Evolutionary conservation across 2,113 vertebrate species (phyloP), one percentile per base, ranked within the genome.

Genomic region (Orthonyx spaldingii): DNA sequence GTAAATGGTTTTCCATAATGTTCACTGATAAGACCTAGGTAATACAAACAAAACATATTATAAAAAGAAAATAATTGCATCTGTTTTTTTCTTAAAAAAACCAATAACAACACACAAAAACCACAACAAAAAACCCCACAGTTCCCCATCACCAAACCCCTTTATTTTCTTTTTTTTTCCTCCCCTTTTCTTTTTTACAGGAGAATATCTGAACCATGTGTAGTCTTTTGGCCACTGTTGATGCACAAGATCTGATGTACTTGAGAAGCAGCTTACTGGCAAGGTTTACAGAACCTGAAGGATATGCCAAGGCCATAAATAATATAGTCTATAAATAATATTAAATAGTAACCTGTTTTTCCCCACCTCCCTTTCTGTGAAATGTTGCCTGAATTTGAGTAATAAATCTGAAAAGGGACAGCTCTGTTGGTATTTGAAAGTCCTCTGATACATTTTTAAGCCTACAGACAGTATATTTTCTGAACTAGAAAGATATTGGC

Each of bases 271-370:
- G 65, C 37, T 92, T 93, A 71, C 11, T 79, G 89, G 64, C 76
- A 94, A 91, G 79, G 70, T 95, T 95, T 96, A 84, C 33, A 87
- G 26, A 94, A 55, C 69, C 83, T 96, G 81, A 97, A 96, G 74
- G 76, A 85, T 96, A 97, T 90, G 56, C n/a, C 90, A 96, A 95
- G 70, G 63, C 44, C n/a, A n/a, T n/a, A n/a, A n/a, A n/a, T n/a
- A n/a, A n/a, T n/a, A n/a, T 89, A 71, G 66, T 85, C 65, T 95
- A 90, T 96, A 96, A 97, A 95, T 96, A 97, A 96, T 71, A 79
- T 60, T 88, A 91, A 97, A 70, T 57, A 89, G 66, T 39, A 97
- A 90, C 23, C 39, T 88, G 19, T 23, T 89, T 42, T 52, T 35
- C 20, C 16, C 19, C 44, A 42, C 35, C 70, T 47, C 23, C 9